Percentiles rank a stretch among this genome's conserved stretches.
Conservation (phyloP, 2,797 vertebrate genomes). For the Notoglanidium macrostoma region DNA sequence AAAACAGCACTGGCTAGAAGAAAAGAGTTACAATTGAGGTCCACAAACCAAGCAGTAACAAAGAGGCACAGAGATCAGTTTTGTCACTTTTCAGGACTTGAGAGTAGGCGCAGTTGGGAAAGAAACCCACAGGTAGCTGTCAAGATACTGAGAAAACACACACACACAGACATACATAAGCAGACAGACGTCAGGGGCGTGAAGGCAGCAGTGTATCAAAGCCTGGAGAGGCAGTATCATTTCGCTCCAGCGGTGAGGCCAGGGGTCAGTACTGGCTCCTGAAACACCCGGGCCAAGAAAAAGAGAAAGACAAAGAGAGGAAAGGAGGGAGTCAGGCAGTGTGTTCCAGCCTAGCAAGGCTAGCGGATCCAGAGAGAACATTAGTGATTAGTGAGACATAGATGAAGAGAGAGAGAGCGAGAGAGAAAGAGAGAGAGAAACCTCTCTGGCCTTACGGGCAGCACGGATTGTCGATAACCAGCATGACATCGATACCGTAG, state of each 20-base stretch:
- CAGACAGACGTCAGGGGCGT: conserved; percentile 37
- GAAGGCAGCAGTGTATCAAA: conserved; percentile 50
- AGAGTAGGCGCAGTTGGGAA: conserved; percentile 36
- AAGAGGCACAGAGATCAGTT: conserved; percentile 53
- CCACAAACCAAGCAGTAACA: conserved; percentile 48
- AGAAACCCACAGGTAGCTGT: conserved; percentile 39
- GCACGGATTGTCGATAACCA: conserved; percentile 96
- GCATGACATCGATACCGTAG: conserved; percentile 90
- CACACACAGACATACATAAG: conserved; percentile 35
- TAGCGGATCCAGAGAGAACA: conserved; percentile 61
- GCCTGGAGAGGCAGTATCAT: conserved; percentile 55
- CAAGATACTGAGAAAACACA: conserved; percentile 33
- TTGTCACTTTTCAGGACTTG: conserved; percentile 37
- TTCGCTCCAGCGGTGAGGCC: conserved; percentile 36
- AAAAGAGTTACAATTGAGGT: conserved; percentile 56
- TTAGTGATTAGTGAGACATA: conserved; percentile 19
- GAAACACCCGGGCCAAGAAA: conserved; percentile 41
- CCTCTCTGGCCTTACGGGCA: conserved; percentile 78
- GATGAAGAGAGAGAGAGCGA: not conserved
- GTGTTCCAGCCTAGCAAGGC: conserved; percentile 63
- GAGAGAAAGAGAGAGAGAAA: conserved; percentile 13
- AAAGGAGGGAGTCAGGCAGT: conserved; percentile 63
- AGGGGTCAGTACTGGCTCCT: conserved; percentile 56
- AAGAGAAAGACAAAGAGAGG: conserved; percentile 53
- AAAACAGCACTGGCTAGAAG: conserved; percentile 58